Evolutionary conservation across 2,888 invertebrate genomes (phyloP).

Genomic region (Poecilobothrus nobilitatus): DNA sequence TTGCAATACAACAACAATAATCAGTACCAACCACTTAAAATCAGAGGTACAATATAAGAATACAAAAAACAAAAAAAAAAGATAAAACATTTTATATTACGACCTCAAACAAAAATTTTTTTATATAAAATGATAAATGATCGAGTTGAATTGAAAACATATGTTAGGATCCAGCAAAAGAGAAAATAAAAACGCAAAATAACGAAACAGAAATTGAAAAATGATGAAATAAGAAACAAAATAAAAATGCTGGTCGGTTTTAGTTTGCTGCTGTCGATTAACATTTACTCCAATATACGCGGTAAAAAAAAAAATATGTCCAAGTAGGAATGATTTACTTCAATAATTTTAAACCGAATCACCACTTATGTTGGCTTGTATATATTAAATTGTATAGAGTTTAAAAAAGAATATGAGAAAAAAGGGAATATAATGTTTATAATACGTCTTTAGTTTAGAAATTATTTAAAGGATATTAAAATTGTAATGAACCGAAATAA

Average conservation of each 20-base stretch:
- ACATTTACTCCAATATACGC: not conserved
- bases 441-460: too few relatives aligned
- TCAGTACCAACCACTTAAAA: not conserved
- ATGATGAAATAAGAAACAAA: too few relatives aligned
- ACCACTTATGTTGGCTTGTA: too few relatives aligned
- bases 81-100: not conserved
- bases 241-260: not conserved
- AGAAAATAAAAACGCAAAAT: not conserved
- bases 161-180: not conserved
- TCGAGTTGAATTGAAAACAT: conserved; percentile 2
- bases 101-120: not conserved
- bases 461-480: too few relatives aligned
- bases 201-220: not conserved
- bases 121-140: not conserved
- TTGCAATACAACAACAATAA: not conserved
- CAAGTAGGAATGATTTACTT: too few relatives aligned
- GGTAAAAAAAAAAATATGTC: not conserved
- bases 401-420: too few relatives aligned
- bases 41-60: not conserved
- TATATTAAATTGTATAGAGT: too few relatives aligned
- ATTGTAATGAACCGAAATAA: too few relatives aligned
- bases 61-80: too few relatives aligned
- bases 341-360: too few relatives aligned
- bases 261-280: not conserved
- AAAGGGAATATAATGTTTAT: too few relatives aligned